Base-by-base conservation (phyloP, 2,888 invertebrate species). In the Amphipoea lucens region DNA sequence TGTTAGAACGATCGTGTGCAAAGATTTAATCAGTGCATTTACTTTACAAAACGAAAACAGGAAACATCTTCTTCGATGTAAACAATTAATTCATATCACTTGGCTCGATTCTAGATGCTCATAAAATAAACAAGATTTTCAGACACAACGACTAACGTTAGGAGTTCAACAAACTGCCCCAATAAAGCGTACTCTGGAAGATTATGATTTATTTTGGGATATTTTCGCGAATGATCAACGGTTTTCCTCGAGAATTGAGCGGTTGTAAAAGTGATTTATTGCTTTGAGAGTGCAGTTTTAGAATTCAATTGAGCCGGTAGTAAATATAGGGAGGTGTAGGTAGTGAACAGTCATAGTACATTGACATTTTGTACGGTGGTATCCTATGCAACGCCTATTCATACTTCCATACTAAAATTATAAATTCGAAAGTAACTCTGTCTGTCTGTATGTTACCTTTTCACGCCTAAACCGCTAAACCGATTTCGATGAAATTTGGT, bases 101-200 rank as follows among this genome's bases (percentile, higher is more conserved):
- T 88, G 86, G 88, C 90, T 84, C 74, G 23, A 66, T 82, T 86
- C 80, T 83, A 78, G 76, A 79, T 65, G 69, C 63, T 71, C 78
- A 86, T 71, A 78, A 81, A 81, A 84, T 84, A 83, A 86, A 88
- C 87, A 82, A 71, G 74, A 60, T 70, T 81, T 83, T 86, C 74
- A 78, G 57, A 74, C 66, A 60, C 48, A 76, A 70, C 69, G 45
- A 68, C 63, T 51, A 20, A 75, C 63, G 63, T 60, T 68, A 42
- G 71, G 76, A 84, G 89, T 86, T 90, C 88, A 89, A 88, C 76
- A 88, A 88, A 89, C 88, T 76, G 69, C 11, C 45, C 60, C 45
- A 83, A 84, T 81, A 65, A 78, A 66, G 68, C 75, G 48, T 70
- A 68, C 42, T 63, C 84, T 82, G 88, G 84, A 88, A 81, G 69